Conservation (phyloP, 2,888 invertebrate species). For the Heteromyza rotundicornis region DNA sequence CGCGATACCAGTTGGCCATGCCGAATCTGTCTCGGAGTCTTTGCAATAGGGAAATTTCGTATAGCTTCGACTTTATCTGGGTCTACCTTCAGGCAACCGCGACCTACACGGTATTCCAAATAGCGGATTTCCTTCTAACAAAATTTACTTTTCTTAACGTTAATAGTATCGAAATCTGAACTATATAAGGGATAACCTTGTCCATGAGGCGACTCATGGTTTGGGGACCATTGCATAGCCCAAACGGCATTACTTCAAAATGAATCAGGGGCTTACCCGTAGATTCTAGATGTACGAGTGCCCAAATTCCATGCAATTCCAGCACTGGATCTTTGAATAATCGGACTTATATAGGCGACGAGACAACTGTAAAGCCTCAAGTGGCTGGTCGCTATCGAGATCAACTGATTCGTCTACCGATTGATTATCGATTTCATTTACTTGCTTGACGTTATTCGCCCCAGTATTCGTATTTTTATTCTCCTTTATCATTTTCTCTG, state of each 20-base stretch:
- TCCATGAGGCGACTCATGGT: conserved; percentile 18
- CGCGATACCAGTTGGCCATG: conserved; percentile 9
- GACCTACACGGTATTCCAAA: conserved; percentile 5
- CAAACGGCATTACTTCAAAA: conserved; percentile 25
- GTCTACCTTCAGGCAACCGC: conserved; percentile 8
- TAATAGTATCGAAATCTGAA: conserved; percentile 5
- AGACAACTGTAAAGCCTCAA: not conserved
- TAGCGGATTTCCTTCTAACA: conserved; percentile 6
- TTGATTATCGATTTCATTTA: conserved; percentile 1
- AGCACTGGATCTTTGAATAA: conserved; percentile 6
- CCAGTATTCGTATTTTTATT: not conserved
- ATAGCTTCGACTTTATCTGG: not conserved
- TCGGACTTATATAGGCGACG: not conserved
- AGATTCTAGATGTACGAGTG: conserved; percentile 11
- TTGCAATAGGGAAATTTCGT: too few species aligned
- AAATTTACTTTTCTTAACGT: conserved; percentile 9
- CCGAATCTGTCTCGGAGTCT: too few species aligned
- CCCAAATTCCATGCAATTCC: conserved; percentile 7
- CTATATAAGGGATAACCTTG: conserved; percentile 10
- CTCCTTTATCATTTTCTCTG: too few species aligned
- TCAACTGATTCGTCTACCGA: not conserved
- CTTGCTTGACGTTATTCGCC: not conserved
- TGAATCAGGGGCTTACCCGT: conserved; percentile 20
- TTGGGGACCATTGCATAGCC: conserved; percentile 17
- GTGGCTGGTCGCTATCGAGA: not conserved